Percentiles rank a stretch among this genome's conserved stretches.
Conservation (phyloP, 2,888 invertebrate genomes). For the Monoplex corrugatus region DNA sequence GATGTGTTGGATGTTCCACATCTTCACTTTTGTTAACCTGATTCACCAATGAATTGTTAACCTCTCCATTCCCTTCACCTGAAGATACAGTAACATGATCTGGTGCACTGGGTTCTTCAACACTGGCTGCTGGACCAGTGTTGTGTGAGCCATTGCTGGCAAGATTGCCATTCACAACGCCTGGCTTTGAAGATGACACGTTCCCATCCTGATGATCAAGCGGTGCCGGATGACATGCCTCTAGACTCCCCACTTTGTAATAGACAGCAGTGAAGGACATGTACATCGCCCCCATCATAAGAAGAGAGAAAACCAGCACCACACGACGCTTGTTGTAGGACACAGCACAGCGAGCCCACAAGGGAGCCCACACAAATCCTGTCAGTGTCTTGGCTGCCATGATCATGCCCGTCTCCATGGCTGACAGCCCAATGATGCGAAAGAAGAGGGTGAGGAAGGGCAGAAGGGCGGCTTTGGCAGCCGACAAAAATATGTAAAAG, state of each 20-base stretch:
- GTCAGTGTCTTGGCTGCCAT: constrained; percentile 74
- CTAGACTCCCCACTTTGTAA: constrained; percentile 48
- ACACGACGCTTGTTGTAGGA: constrained; percentile 71
- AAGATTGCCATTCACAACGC: neutral
- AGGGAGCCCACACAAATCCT: constrained; percentile 73
- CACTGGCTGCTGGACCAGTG: neutral
- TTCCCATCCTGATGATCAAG: neutral
- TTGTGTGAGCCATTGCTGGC: neutral
- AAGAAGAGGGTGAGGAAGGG: constrained; percentile 78
- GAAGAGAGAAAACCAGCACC: constrained; percentile 74
- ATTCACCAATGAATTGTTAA: neutral
- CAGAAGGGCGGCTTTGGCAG: constrained; percentile 74
- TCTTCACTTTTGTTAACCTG: neutral
- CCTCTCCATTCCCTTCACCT: neutral
- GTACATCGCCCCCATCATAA: constrained; percentile 74
- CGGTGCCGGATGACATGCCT: neutral
- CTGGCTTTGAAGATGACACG: neutral
- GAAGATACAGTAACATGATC: neutral
- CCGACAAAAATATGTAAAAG: constrained; percentile 73
- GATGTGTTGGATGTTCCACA: neutral
- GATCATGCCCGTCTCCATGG: constrained; percentile 74
- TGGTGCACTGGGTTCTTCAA: neutral
- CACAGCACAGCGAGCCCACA: constrained; percentile 76
- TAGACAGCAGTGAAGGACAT: constrained; percentile 71
- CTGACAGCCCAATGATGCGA: constrained; percentile 73